Conservation (phyloP, 92 coral and sea anemone genomes). For the Epizoanthus illoricatus region DNA sequence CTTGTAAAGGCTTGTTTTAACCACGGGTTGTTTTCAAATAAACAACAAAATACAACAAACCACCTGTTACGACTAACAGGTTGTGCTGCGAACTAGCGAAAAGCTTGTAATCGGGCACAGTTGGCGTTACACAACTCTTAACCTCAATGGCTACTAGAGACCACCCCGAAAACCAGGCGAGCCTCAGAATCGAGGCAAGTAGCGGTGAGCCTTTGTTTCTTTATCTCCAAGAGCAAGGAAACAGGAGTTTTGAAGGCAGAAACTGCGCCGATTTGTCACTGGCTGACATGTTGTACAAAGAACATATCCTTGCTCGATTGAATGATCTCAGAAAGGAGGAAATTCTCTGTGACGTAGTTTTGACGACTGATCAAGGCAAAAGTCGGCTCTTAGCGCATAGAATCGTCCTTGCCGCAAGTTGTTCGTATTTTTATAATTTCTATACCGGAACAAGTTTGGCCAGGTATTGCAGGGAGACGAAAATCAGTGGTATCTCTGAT, state of each 20-base stretch:
- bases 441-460: slow-evolving; percentile 72
- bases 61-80: slow-evolving; percentile 12
- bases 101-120: background rate
- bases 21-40: background rate
- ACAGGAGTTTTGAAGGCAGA: slow-evolving; percentile 9
- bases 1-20: background rate
- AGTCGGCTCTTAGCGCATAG: slow-evolving; percentile 82
- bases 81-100: background rate
- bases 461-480: slow-evolving; percentile 63
- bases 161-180: background rate
- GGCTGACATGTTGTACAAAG: slow-evolving; percentile 22
- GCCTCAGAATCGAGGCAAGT: background rate
- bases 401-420: slow-evolving; percentile 79
- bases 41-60: background rate
- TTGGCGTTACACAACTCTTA: background rate
- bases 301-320: slow-evolving; percentile 45
- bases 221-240: slow-evolving; percentile 2
- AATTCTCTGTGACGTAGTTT: slow-evolving; percentile 79
- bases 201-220: background rate
- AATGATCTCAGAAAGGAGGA: slow-evolving; percentile 72
- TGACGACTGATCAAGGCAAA: slow-evolving; percentile 68
- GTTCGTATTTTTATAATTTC: slow-evolving; percentile 78
- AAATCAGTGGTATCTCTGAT: slow-evolving; percentile 67
- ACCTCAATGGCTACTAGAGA: background rate
- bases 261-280: background rate